These are phyloP conservation scores for Probosciger aterrimus DNA, from an alignment of 2,113 vertebrate species.

Conservation along the genomic window DNA sequence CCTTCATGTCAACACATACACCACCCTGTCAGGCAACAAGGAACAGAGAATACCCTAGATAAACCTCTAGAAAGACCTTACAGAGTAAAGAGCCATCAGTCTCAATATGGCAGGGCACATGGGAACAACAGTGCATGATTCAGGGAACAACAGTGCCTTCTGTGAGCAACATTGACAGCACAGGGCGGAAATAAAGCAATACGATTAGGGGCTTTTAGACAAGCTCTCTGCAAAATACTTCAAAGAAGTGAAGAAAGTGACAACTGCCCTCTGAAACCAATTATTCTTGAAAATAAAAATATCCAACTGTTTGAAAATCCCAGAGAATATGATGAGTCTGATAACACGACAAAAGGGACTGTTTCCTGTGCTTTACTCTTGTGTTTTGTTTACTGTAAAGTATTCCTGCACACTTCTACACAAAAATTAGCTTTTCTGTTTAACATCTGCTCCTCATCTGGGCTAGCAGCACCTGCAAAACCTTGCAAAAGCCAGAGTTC, in stretches of 20 bases:
- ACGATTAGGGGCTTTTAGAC: background rate
- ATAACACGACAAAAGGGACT: background rate
- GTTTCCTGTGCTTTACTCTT: background rate
- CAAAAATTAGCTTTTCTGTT: background rate
- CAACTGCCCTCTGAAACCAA: background rate
- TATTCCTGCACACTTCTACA: background rate
- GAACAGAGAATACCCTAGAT: background rate
- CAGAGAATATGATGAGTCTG: background rate
- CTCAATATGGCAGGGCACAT: rapidly evolving
- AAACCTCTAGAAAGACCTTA: background rate
- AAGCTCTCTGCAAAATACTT: background rate
- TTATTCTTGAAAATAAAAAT: background rate
- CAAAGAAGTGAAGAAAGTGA: background rate
- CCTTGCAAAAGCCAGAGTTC: background rate
- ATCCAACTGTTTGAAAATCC: background rate
- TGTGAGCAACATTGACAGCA: background rate
- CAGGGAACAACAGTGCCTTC: background rate
- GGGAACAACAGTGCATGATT: background rate
- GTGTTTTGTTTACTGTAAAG: background rate
- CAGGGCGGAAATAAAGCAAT: background rate
- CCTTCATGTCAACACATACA: background rate
- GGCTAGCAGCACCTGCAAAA: background rate
- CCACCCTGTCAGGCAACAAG: background rate
- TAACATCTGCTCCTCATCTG: background rate
- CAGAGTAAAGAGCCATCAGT: background rate